These are phyloP conservation scores for Oxyscelio sp. DNA, from an alignment of 2,888 invertebrate species.

Conservation along the genomic window DNA sequence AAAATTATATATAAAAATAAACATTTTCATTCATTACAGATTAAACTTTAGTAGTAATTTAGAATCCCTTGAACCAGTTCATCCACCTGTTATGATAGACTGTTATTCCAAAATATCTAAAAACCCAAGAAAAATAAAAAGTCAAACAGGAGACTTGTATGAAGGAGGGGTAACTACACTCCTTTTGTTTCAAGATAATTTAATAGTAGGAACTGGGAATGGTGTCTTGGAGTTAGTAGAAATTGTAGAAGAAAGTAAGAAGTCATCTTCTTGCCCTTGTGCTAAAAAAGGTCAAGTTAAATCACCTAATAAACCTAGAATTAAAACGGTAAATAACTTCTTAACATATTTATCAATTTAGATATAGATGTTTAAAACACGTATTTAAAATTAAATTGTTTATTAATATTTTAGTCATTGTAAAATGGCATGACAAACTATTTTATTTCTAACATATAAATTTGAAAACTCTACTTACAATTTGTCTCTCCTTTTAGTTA, in stretches of 20 bases:
- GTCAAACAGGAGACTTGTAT: constrained; percentile 90
- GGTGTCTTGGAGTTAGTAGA: constrained; percentile 94
- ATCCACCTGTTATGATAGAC: constrained; percentile 90
- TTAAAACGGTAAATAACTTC: constrained; percentile 86
- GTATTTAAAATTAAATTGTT: too few relatives aligned
- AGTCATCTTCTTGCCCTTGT: not conserved
- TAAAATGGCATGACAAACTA: too few relatives aligned
- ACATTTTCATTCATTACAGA: too few relatives aligned
- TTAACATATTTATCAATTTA: constrained; percentile 4
- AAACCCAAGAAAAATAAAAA: constrained; percentile 89
- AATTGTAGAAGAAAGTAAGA: constrained; percentile 76
- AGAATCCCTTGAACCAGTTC: constrained; percentile 89
- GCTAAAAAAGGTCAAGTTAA: constrained; percentile 84
- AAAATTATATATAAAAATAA: too few relatives aligned
- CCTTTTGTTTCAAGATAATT: constrained; percentile 89
- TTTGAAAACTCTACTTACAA: constrained; percentile 9
- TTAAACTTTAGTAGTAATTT: constrained; percentile 91
- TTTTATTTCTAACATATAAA: not conserved
- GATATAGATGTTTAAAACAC: too few relatives aligned
- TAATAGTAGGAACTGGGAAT: constrained; percentile 95
- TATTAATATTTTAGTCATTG: too few relatives aligned
- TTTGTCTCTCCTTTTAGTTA: too few relatives aligned
- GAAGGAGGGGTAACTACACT: constrained; percentile 91
- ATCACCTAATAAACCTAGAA: constrained; percentile 88
- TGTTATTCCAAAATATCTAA: constrained; percentile 91